A percentile compares a stretch with the other conserved stretches of the same genome.
phyloP scores from a whole-genome alignment of 2,113 vertebrate genomes.

The Catharus bicknelli region DNA sequence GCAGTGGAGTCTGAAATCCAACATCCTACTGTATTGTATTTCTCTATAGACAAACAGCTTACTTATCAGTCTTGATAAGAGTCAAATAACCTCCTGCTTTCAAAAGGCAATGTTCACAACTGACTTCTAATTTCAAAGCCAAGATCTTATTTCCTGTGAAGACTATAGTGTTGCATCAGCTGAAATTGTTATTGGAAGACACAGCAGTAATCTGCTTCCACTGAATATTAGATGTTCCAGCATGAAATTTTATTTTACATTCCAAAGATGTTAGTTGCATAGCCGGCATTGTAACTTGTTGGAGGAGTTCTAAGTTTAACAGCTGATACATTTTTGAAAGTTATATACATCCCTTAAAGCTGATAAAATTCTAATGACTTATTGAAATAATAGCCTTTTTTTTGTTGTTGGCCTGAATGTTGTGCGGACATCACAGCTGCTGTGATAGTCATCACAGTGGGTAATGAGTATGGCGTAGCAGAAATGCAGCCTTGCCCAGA shows the following conservation, averaged over 20 bases:
- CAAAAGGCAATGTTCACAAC: not conserved
- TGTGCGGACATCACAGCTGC: conserved; percentile 4
- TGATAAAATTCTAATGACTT: not conserved
- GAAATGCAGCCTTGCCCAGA: not conserved
- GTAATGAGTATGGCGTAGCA: not conserved
- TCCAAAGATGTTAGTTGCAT: not conserved
- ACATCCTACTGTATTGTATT: not conserved
- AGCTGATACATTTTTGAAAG: conserved; percentile 24
- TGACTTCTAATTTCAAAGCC: conserved; percentile 15
- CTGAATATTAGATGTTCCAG: not conserved
- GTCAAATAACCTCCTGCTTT: conserved; percentile 9
- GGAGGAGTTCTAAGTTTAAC: not conserved
- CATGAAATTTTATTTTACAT: not conserved
- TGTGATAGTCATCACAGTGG: not conserved
- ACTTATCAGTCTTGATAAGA: conserved; percentile 16
- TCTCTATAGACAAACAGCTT: conserved; percentile 2
- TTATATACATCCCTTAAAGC: not conserved
- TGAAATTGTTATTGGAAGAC: not conserved
- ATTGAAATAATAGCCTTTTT: not conserved
- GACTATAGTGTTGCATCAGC: not conserved
- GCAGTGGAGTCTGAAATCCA: not conserved
- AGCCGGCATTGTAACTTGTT: not conserved
- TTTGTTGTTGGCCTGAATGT: not conserved
- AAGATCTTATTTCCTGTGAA: not conserved
- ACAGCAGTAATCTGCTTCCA: not conserved